Conservation (phyloP, 2,797 vertebrate species). For the Eleutherodactylus coqui region DNA sequence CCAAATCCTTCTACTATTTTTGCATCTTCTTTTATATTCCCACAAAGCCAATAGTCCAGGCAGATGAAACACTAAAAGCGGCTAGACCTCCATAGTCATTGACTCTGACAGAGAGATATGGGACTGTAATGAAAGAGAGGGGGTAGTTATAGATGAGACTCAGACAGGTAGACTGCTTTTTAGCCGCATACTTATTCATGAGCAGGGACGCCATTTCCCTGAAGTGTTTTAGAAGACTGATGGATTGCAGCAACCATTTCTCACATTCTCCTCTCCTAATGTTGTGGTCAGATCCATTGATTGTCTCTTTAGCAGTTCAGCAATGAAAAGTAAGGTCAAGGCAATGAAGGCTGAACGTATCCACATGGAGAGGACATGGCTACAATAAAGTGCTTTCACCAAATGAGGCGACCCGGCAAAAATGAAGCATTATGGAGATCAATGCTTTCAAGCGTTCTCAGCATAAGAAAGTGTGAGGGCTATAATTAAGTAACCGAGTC, state of each 20-base stretch:
- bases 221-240: conserved; percentile 61
- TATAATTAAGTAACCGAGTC: conserved; percentile 8
- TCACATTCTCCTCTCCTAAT: conserved; percentile 56
- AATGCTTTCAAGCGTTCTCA: conserved; percentile 5
- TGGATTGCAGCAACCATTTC: conserved; percentile 57
- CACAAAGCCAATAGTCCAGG: conserved; percentile 5
- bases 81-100: conserved; percentile 27
- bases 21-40: conserved; percentile 22
- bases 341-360: conserved; percentile 22
- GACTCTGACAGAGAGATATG: conserved; percentile 49
- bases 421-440: conserved; percentile 14
- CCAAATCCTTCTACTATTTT: background rate
- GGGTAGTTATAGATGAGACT: conserved; percentile 46
- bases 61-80: conserved; percentile 8
- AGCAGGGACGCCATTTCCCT: conserved; percentile 59
- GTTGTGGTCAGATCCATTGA: conserved; percentile 62
- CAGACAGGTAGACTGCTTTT: conserved; percentile 42
- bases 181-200: conserved; percentile 56
- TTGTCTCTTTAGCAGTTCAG: conserved; percentile 54
- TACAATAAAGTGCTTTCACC: conserved; percentile 30
- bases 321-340: conserved; percentile 51
- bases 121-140: conserved; percentile 32
- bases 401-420: conserved; percentile 13
- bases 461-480: background rate
- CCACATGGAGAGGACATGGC: conserved; percentile 4